phyloP scores from a whole-genome alignment of 2,888 invertebrate species.

The Odontomyia ornata region DNA sequence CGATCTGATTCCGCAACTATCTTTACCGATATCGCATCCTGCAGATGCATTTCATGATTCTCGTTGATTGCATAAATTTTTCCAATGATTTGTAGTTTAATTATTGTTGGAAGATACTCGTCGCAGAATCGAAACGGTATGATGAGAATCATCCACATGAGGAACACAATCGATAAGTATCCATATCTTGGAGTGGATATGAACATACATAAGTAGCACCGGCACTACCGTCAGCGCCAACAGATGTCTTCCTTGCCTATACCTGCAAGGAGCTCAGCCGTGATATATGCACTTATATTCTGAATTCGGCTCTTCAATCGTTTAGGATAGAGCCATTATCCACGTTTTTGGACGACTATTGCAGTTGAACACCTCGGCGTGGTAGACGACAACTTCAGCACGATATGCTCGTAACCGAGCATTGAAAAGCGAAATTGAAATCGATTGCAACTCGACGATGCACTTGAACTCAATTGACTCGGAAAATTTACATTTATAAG shows the following conservation, averaged over 20 bases:
- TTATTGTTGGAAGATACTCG: constrained; percentile 12
- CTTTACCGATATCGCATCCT: constrained; percentile 16
- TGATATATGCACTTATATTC: background rate
- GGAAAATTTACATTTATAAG: constrained; percentile 22
- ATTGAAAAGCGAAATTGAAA: constrained; percentile 18
- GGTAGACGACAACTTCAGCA: background rate
- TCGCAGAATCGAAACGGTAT: constrained; percentile 19
- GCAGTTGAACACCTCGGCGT: background rate
- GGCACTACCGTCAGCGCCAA: no score
- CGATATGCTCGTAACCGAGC: background rate
- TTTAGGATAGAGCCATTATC: constrained; percentile 32
- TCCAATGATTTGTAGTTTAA: constrained; percentile 41
- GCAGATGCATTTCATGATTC: constrained; percentile 20
- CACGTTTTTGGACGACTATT: constrained; percentile 1
- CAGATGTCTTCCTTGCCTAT: background rate
- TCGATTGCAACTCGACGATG: constrained; percentile 32
- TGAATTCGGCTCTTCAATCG: constrained; percentile 15
- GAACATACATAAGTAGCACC: background rate
- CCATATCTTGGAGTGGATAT: background rate
- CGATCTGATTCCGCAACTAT: constrained; percentile 47
- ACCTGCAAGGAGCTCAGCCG: background rate
- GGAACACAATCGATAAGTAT: constrained; percentile 29
- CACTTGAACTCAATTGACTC: constrained; percentile 40
- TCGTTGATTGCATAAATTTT: constrained; percentile 31
- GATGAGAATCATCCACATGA: constrained; percentile 30